A percentile compares a stretch with the other conserved stretches of the same genome.
These are phyloP conservation scores for Anser brachyrhynchus DNA, from an alignment of 2,113 vertebrate species.

Conservation along the genomic window DNA sequence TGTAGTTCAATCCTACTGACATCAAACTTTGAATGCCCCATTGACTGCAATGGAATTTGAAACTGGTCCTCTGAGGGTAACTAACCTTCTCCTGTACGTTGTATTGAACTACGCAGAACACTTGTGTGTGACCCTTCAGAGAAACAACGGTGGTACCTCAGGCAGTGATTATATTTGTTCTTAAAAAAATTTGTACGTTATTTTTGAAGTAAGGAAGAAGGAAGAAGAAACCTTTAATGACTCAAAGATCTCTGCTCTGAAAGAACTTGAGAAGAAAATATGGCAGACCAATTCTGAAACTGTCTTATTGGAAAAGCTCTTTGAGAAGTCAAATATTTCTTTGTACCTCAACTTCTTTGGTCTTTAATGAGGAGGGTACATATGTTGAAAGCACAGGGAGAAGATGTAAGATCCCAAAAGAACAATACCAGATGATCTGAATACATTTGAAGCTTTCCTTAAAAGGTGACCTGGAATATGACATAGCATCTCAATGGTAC, in stretches of 20 bases:
- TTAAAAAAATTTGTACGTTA: not conserved
- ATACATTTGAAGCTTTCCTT: not conserved
- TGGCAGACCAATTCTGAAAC: not conserved
- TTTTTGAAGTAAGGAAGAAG: not conserved
- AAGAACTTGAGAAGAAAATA: conserved; percentile 4
- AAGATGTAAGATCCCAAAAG: not conserved
- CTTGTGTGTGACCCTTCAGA: not conserved
- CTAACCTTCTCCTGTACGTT: not conserved
- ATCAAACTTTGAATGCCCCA: not conserved
- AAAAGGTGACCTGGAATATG: not conserved
- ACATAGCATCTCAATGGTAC: not conserved
- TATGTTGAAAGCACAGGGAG: not conserved
- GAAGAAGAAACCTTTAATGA: not conserved
- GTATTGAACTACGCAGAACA: not conserved
- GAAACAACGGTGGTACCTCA: not conserved
- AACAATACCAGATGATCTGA: not conserved
- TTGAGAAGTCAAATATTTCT: not conserved
- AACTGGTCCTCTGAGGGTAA: not conserved
- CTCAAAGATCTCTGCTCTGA: not conserved
- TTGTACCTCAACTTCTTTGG: not conserved
- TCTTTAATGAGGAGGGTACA: not conserved
- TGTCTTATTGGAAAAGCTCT: not conserved
- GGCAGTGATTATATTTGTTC: not conserved
- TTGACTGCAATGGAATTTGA: not conserved
- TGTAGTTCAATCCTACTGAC: not conserved